Percentiles rank a stretch among this genome's conserved stretches.
Evolutionary conservation across 2,888 invertebrate genomes (phyloP).

Genomic region (Gari tellinella): DNA sequence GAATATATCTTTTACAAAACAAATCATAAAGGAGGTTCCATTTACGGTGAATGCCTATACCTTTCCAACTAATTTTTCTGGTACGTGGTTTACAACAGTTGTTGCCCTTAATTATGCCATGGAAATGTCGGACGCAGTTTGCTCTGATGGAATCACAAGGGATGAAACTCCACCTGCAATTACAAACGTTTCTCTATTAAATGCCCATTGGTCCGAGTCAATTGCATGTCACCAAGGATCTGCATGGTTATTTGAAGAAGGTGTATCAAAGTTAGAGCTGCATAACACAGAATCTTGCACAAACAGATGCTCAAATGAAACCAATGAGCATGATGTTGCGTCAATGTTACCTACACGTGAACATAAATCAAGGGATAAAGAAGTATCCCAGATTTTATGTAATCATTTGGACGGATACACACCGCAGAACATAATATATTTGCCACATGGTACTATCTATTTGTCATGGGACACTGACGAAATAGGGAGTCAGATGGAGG

Average conservation of each 20-base stretch:
- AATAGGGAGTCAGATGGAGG: slow-evolving; percentile 52
- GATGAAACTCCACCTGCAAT: slow-evolving; percentile 60
- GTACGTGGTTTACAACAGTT: slow-evolving; percentile 56
- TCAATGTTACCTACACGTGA: too few species aligned
- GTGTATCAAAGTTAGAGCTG: slow-evolving; percentile 39
- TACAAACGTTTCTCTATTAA: slow-evolving; percentile 39
- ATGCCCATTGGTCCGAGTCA: slow-evolving; percentile 37
- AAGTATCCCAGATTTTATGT: slow-evolving; percentile 11
- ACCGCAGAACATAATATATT: slow-evolving; percentile 25
- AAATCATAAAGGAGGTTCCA: too few species aligned
- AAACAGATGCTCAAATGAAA: too few species aligned
- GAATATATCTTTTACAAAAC: too few species aligned
- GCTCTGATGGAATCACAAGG: slow-evolving; percentile 69
- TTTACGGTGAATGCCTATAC: too few species aligned
- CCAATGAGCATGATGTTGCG: too few species aligned
- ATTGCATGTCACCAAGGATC: slow-evolving; percentile 43
- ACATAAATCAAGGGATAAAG: too few species aligned
- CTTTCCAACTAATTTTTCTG: slow-evolving; percentile 7
- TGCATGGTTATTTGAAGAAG: slow-evolving; percentile 40
- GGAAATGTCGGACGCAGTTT: slow-evolving; percentile 65
- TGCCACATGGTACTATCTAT: slow-evolving; percentile 51
- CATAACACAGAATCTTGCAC: neutral
- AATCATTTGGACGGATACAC: slow-evolving; percentile 13
- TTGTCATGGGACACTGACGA: slow-evolving; percentile 53
- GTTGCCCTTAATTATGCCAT: slow-evolving; percentile 71